Conservation (phyloP, 2,797 vertebrate genomes). For the Vespertilio murinus region DNA sequence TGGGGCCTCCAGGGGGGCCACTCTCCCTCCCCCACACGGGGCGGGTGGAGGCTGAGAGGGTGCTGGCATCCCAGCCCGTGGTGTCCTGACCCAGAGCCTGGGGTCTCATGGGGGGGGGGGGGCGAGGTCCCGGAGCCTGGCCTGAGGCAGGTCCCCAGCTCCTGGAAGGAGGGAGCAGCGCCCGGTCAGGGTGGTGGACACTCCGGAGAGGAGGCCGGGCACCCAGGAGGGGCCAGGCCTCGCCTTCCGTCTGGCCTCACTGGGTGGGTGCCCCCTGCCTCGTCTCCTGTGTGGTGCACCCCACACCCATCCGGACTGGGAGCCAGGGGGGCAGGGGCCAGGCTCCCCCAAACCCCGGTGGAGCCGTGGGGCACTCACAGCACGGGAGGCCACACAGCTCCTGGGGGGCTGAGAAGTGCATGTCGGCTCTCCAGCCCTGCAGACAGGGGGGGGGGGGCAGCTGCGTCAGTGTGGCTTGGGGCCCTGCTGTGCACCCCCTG, state of each 20-base stretch:
- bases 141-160: background rate
- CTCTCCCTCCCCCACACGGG: background rate
- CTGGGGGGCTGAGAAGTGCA: conserved; percentile 82
- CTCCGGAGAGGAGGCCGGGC: background rate
- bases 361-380: conserved; percentile 68
- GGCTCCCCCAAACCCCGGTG: no score
- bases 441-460: accelerated
- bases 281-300: background rate
- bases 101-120: no score
- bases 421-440: conserved; percentile 83
- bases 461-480: background rate
- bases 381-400: conserved; percentile 81
- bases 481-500: background rate
- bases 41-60: accelerated
- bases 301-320: background rate
- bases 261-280: background rate
- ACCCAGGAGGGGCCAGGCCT: background rate
- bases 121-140: background rate
- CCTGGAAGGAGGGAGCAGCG: background rate
- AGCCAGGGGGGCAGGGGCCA: accelerated
- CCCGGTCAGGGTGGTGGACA: background rate
- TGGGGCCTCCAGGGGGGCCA: background rate
- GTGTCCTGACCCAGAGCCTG: background rate
- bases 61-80: no score
- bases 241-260: no score